These are phyloP conservation scores for Acleris cristana DNA, from an alignment of 2,888 invertebrate species.

Conservation along the genomic window DNA sequence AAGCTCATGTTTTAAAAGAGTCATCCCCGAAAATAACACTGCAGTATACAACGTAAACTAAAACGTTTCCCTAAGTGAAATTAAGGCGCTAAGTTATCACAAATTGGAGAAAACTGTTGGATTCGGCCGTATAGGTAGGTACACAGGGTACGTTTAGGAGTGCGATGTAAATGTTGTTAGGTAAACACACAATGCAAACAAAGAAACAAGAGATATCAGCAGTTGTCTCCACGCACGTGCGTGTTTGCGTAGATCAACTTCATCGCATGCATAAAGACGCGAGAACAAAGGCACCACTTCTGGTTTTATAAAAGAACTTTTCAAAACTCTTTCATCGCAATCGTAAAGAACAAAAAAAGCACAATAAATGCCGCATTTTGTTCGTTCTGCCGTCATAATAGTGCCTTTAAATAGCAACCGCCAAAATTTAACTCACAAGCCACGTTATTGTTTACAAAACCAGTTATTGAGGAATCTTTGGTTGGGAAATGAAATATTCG, in stretches of 20 bases:
- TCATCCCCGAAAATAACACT: constrained; percentile 49
- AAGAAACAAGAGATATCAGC: constrained; percentile 56
- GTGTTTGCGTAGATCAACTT: constrained; percentile 59
- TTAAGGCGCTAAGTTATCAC: constrained; percentile 6
- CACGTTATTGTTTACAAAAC: constrained; percentile 55
- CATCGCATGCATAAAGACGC: constrained; percentile 48
- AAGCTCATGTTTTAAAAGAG: constrained; percentile 46
- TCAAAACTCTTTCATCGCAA: constrained; percentile 31
- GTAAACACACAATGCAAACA: constrained; percentile 59
- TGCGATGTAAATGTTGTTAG: constrained; percentile 49
- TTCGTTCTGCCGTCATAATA: constrained; percentile 47
- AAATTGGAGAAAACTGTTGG: constrained; percentile 21
- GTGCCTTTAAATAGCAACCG: constrained; percentile 56
- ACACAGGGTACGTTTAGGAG: constrained; percentile 9
- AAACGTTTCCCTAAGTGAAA: constrained; percentile 12
- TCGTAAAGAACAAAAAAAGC: constrained; percentile 47
- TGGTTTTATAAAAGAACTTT: constrained; percentile 26
- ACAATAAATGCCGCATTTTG: constrained; percentile 43
- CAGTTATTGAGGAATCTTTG: constrained; percentile 53
- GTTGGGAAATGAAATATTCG: constrained; percentile 47
- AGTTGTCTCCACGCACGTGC: constrained; percentile 67
- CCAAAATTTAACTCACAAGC: constrained; percentile 46
- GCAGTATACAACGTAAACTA: constrained; percentile 31
- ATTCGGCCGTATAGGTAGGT: constrained; percentile 6
- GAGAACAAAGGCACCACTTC: constrained; percentile 45